Percentiles rank a stretch among this genome's conserved stretches.
Evolutionary conservation across 2,888 invertebrate genomes (phyloP).

Genomic region (Brassicogethes aeneus): DNA sequence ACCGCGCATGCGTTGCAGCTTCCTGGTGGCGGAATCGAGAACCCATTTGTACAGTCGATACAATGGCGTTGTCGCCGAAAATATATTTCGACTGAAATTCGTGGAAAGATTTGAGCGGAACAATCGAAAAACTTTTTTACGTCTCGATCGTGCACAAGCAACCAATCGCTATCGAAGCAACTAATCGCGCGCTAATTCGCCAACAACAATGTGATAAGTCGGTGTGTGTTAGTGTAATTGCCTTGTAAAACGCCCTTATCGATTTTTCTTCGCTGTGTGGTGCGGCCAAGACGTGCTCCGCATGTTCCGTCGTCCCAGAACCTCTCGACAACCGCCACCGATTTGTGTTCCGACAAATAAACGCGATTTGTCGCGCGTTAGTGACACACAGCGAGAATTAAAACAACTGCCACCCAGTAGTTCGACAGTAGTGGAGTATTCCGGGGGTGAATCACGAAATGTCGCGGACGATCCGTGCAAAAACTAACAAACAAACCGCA

Average conservation of each 20-base stretch:
- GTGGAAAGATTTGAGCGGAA: background rate
- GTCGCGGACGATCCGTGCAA: background rate
- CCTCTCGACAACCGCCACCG: constrained; percentile 16
- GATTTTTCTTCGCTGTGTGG: constrained; percentile 36
- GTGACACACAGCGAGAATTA: too few species aligned
- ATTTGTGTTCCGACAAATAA: constrained; percentile 22
- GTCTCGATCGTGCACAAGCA: constrained; percentile 3
- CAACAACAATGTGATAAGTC: constrained; percentile 14
- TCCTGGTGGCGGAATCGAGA: constrained; percentile 34
- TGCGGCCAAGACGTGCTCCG: constrained; percentile 34
- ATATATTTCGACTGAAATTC: constrained; percentile 26
- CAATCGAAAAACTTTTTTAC: background rate
- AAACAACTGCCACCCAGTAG: too few species aligned
- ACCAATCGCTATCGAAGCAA: constrained; percentile 12
- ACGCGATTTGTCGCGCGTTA: too few species aligned
- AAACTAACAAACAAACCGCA: background rate
- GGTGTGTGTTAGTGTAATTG: constrained; percentile 11
- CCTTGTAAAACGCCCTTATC: constrained; percentile 40
- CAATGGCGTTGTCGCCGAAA: constrained; percentile 40
- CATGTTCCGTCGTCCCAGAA: constrained; percentile 22
- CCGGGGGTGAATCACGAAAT: background rate
- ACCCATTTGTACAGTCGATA: constrained; percentile 38
- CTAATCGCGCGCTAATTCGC: constrained; percentile 8
- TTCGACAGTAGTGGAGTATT: background rate
- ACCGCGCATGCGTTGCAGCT: constrained; percentile 15